A percentile compares a stretch with the other conserved stretches of the same genome.
Evolutionary conservation across 1,140 invertebrate species (phyloP).

Genomic region (Bradynema listronoti): DNA sequence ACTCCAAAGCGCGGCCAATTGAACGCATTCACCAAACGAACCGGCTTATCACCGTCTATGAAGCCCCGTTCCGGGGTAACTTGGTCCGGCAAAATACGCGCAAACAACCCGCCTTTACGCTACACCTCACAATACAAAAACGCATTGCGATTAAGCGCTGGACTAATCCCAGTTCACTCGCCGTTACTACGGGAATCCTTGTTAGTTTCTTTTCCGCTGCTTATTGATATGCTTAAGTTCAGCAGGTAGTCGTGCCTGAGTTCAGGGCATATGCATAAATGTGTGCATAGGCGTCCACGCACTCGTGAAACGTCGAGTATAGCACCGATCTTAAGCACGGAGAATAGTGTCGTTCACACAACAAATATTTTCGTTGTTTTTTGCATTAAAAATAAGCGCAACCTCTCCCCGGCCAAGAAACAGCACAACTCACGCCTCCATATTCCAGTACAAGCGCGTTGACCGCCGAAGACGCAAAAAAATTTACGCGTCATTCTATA

Average conservation of each 20-base stretch:
- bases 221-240: slow-evolving; percentile 82
- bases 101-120: slow-evolving; percentile 67
- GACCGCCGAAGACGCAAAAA: too few relatives aligned
- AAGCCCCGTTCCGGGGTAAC: too few relatives aligned
- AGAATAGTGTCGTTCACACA: not conserved
- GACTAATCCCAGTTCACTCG: slow-evolving; percentile 75
- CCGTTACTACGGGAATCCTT: slow-evolving; percentile 77
- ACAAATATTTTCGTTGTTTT: too few relatives aligned
- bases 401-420: too few relatives aligned
- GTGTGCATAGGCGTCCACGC: not conserved
- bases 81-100: too few relatives aligned
- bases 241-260: slow-evolving; percentile 70
- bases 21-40: too few relatives aligned
- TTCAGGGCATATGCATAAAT: slow-evolving; percentile 59
- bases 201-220: slow-evolving; percentile 86
- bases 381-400: too few relatives aligned
- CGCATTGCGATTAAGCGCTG: slow-evolving; percentile 65
- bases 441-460: too few relatives aligned
- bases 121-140: slow-evolving; percentile 64
- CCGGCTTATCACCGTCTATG: too few relatives aligned
- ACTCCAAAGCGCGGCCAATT: too few relatives aligned
- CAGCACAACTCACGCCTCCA: too few relatives aligned
- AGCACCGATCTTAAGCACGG: not conserved
- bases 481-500: too few relatives aligned
- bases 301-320: not conserved